These are phyloP conservation scores for Metopia argyrocephala DNA, from an alignment of 2,888 invertebrate genomes.

Conservation along the genomic window DNA sequence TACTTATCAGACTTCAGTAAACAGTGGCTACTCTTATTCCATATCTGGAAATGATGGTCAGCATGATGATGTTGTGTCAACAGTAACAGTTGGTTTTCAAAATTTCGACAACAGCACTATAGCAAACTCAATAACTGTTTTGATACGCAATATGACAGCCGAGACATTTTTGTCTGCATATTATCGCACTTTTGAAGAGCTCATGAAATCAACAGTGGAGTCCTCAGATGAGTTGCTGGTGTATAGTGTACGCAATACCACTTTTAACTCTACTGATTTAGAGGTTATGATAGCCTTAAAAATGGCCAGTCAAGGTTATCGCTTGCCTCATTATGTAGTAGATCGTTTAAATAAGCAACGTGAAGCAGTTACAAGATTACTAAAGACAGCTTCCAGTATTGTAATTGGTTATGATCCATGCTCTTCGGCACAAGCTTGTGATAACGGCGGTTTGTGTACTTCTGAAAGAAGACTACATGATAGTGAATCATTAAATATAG, in stretches of 20 bases:
- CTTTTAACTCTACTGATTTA: slow-evolving; percentile 78
- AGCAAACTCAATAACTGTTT: slow-evolving; percentile 88
- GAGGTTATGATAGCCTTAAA: slow-evolving; percentile 87
- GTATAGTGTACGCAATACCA: slow-evolving; percentile 85
- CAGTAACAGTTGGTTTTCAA: slow-evolving; percentile 89
- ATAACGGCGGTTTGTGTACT: slow-evolving; percentile 88
- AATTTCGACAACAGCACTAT: slow-evolving; percentile 89
- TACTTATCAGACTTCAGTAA: slow-evolving; percentile 83
- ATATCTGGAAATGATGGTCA: slow-evolving; percentile 94
- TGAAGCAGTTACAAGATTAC: slow-evolving; percentile 82
- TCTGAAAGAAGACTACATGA: slow-evolving; percentile 85
- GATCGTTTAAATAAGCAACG: slow-evolving; percentile 84
- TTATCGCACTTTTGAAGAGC: slow-evolving; percentile 86
- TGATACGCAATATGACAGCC: slow-evolving; percentile 86
- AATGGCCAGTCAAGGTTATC: slow-evolving; percentile 80
- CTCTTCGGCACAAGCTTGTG: slow-evolving; percentile 82
- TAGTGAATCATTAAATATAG: slow-evolving; percentile 80
- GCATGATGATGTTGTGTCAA: slow-evolving; percentile 91
- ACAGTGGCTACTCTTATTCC: slow-evolving; percentile 86
- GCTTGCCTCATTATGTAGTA: slow-evolving; percentile 83
- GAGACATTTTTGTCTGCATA: slow-evolving; percentile 86
- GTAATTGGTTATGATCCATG: slow-evolving; percentile 90
- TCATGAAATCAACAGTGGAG: slow-evolving; percentile 83
- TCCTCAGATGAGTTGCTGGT: slow-evolving; percentile 83
- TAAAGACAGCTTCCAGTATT: slow-evolving; percentile 80